Evolutionary conservation across 2,797 vertebrate species (phyloP), one percentile per base, ranked within the genome.

Genomic region (Dromococcyx pavoninus): DNA sequence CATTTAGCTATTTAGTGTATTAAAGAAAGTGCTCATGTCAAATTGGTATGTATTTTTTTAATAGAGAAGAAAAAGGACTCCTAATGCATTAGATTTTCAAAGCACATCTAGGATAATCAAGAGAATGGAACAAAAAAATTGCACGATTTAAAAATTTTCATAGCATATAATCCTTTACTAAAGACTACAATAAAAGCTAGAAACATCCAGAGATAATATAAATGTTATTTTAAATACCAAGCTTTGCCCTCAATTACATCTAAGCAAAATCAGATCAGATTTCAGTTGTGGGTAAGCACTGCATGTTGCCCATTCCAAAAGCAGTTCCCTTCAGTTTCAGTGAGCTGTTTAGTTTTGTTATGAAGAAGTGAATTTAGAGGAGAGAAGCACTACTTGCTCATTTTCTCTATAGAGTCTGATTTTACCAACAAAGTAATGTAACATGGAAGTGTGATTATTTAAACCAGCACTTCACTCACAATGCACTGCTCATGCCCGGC

Each of bases 371-470:
- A 95, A 96, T 83, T 79, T 85, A 93, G 53, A 92, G n/a, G 37
- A 65, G 24, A 81, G 84, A 92, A 91, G 51, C 77, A 48, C 86
- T 94, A 84, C 91, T 97, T 96, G 77, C 94, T 89, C 90, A 80
- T 96, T 95, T 96, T 93, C 80, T 89, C 58, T 74, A 93, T 32
- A 80, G 85, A 97, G 80, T 85, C 96, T 96, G 96, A 94, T 97
- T 97, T 96, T 96, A 96, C 97, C 95, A 97, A 97, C 95, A 97
- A 97, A 97, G 94, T 94, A 96, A 96, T 87, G 92, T 41, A 97
- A 95, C 95, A 89, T 85, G 93, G 97, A 97, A 96, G 96, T 83
- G 89, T 5, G 60, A 97, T 97, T 97, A 97, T 97, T 97, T 95
- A 43, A 95, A 93, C 96, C 88, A 97, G 95, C 86, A 96, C 85